Evolutionary conservation across 2,888 invertebrate species (phyloP), one percentile per base, ranked within the genome.

Genomic region (Limnephilus marmoratus): DNA sequence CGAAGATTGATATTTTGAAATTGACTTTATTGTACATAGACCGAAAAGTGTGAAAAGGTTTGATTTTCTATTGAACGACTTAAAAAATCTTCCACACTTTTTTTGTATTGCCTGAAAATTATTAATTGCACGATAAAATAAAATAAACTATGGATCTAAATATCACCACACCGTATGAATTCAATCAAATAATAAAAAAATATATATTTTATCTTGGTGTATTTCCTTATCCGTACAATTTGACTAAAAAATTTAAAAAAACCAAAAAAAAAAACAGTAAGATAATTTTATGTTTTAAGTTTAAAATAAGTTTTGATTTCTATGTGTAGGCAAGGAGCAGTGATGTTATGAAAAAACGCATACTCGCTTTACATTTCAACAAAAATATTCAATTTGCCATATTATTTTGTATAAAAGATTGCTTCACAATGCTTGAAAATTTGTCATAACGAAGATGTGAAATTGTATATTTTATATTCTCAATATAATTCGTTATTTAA

Each of bases 391-490:
- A n/a, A 37, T 89, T 89, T 90, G 90, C 90, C 81, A 68, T 83
- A 90, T 82, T 90, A 81, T 82, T 90, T 90, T 83, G 90, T 90
- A 90, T 82, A 90, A 89, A 89, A 89, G 88, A 91, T 91, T 91
- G 91, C 91, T 91, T 90, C 82, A n/a, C 53, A 90, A 81, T 82
- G 89, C 90, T 92, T 93, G 31, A 86, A 37, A 91, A 91, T 80
- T 45, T 81, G 45, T 87, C 53, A 87, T 83, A 34, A 83, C 37
- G 83, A 83, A 83, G 34, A 81, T 89, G 89, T 82, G 90, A 34
- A 90, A 90, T 29, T 89, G 29, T 49, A 45, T 90, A 90, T 90
- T 90, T 90, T 81, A 90, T 81, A 90, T 82, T 31, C 88, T 80
- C 49, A 82, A 90, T 49, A 90, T 45, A 82, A 31, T 80, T 45